Base-by-base conservation (phyloP, 1,140 invertebrate genomes). In the Ceratina japonica region DNA sequence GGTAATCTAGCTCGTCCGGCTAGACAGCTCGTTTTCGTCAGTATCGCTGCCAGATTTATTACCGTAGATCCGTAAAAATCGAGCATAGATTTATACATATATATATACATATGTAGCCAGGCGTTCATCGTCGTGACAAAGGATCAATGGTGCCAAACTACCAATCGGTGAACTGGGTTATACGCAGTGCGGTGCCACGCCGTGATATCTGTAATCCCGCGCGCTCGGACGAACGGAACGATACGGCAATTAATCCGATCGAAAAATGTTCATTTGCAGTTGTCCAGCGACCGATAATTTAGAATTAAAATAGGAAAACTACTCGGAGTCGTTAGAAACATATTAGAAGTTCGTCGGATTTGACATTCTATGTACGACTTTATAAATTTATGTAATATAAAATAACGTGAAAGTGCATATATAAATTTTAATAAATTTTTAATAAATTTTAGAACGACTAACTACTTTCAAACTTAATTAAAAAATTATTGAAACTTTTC, bases 201-300 rank as follows among this genome's bases (percentile, higher is more conserved):
- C 3, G n/a, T 74, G 74, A 77, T 75, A 61, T 75, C 64, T 75
- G 66, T 77, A 80, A 80, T 80, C 22, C 61, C n/a, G 5, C 51
- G 51, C 44, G 52, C 61, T 59, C 73, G n/a, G 56, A 63, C 70
- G 65, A 61, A 76, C 56, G 61, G 18, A 44, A 44, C 10, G 70
- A 52, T 31, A 31, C 27, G 27, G 27, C 27, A 31, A 31, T 2
- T 31, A 59, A 44, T 37, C 37, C 5, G 37, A 15, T 49, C 27
- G 22, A 31, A 58, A 15, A 37, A 49, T 22, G n/a, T 72, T 27
- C 44, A 15, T 49, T 15, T 16, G 24, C 2, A 3, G 13, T 3
- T 52, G 15, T 27, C 15, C 27, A 37, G 16, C 61, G 22, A 56
- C 18, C 61, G 52, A 20, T 74, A 37, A 64, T 64, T 64, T 22